phyloP scores from a whole-genome alignment of 35 echinoderm and acorn worm species.

The Anneissia japonica region DNA sequence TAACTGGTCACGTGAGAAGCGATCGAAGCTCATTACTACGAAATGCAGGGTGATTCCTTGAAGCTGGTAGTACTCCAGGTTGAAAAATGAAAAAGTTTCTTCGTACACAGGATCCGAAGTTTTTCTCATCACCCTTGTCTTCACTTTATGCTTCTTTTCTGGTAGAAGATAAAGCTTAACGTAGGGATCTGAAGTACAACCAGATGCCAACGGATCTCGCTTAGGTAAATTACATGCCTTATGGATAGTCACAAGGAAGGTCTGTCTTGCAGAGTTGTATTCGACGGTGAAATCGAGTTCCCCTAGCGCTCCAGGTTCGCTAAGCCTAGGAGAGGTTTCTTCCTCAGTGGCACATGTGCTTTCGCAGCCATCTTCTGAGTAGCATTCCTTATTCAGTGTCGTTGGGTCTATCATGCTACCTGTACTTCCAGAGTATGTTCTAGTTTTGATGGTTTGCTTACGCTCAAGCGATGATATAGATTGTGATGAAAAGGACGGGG shows the following conservation, averaged over 20 bases:
- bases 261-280: slow-evolving; percentile 72
- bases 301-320: slow-evolving; percentile 51
- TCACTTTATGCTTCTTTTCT: slow-evolving; percentile 99
- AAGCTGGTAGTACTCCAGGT: slow-evolving; percentile 92
- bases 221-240: slow-evolving; percentile 66
- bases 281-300: slow-evolving; percentile 80
- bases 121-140: slow-evolving; percentile 89
- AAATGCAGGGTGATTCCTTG: slow-evolving; percentile 97
- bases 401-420: slow-evolving; percentile 65
- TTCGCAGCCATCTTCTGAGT: slow-evolving; percentile 78
- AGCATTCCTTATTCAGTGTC: slow-evolving; percentile 74
- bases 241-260: slow-evolving; percentile 95
- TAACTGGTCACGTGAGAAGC: slow-evolving; percentile 93
- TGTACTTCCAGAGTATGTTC: slow-evolving; percentile 54
- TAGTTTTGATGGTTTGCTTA: slow-evolving; percentile 49
- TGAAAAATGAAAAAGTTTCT: slow-evolving; percentile 98
- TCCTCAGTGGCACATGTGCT: slow-evolving; percentile 42
- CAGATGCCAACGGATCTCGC: slow-evolving; percentile 58
- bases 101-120: slow-evolving; percentile 93
- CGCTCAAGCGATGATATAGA: slow-evolving; percentile 66
- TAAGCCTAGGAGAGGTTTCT: slow-evolving; percentile 23
- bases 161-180: slow-evolving; percentile 94
- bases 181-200: slow-evolving; percentile 86
- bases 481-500: slow-evolving; percentile 61
- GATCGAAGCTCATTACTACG: slow-evolving; percentile 96